Base-by-base conservation (phyloP, 2,113 vertebrate genomes). In the Phylloscopus trochilus region DNA sequence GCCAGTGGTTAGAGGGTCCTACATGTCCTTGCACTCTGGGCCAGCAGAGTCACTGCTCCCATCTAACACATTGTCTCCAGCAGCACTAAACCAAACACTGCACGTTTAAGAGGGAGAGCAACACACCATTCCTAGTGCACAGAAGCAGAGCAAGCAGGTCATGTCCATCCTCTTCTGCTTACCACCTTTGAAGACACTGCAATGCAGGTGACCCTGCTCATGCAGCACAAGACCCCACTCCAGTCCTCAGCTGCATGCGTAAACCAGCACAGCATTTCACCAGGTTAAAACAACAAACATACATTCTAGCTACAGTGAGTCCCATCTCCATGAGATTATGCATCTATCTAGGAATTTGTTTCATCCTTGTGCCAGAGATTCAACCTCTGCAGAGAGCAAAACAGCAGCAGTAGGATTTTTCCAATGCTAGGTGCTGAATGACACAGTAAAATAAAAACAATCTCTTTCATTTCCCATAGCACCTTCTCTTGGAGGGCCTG, bases 281-380 rank as follows among this genome's bases (percentile, higher is more conserved):
- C 74, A 87, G 78, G 60, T 92, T 84, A 81, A 63, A 92, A 89
- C 73, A 92, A 49, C 66, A 89, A 82, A 69, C 8, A 5, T 0
- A 1, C 15, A 35, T 31, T 85, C 46, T 56, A 83, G 35, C 44
- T 80, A 43, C 0, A 0, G 20, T 31, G 55, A 93, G 39, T 41
- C 37, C 35, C 52, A 58, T 79, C 67, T 43, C 7, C 0, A 2
- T 0, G 2, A 10, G 6, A 69, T 79, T 64, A 87, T 89, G 49
- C 62, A 51, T 80, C 84, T 95, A 26, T 92, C 89, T 90, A 95
- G 93, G 89, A 94, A 95, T 91, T 69, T 66, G 46, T 91, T 97
- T 95, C 87, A 95, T 90, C 67, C 78, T 44, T 1, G 2, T 91
- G 93, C 94, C 93, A 92, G 78, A 90, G 59, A 68, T 60, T 76